phyloP scores from a whole-genome alignment of 2,888 invertebrate species.

The Lasioglossum marginatum region DNA sequence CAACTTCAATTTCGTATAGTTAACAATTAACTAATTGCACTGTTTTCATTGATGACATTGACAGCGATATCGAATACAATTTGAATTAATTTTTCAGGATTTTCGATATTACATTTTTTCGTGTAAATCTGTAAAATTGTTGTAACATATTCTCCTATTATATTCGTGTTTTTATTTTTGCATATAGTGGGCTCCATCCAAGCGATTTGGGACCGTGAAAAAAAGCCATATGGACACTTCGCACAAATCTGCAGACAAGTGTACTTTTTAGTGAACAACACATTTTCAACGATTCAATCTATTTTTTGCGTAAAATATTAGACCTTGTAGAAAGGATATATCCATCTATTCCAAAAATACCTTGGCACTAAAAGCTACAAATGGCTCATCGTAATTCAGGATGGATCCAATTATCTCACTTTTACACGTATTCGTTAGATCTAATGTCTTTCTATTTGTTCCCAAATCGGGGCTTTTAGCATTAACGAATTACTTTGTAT shows the following conservation, averaged over 20 bases:
- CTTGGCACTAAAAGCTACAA: constrained; percentile 64
- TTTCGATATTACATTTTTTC: neutral
- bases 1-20: neutral
- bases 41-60: neutral
- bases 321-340: constrained; percentile 70
- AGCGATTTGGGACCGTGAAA: neutral
- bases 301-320: constrained; percentile 52
- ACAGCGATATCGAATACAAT: neutral
- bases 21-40: neutral
- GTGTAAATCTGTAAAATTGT: neutral
- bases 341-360: constrained; percentile 64
- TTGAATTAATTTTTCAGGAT: neutral
- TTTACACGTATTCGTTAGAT: neutral
- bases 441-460: neutral
- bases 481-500: neutral
- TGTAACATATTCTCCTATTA: neutral
- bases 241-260: neutral
- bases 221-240: neutral
- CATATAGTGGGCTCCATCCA: neutral
- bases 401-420: constrained; percentile 49
- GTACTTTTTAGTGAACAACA: neutral
- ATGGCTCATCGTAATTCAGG: constrained; percentile 53
- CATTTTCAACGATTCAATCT: neutral
- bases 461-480: neutral
- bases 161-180: neutral